A percentile compares a stretch with the other conserved stretches of the same genome.
phyloP scores from a whole-genome alignment of 2,113 vertebrate genomes.

The Mesoclemmys tuberculata region DNA sequence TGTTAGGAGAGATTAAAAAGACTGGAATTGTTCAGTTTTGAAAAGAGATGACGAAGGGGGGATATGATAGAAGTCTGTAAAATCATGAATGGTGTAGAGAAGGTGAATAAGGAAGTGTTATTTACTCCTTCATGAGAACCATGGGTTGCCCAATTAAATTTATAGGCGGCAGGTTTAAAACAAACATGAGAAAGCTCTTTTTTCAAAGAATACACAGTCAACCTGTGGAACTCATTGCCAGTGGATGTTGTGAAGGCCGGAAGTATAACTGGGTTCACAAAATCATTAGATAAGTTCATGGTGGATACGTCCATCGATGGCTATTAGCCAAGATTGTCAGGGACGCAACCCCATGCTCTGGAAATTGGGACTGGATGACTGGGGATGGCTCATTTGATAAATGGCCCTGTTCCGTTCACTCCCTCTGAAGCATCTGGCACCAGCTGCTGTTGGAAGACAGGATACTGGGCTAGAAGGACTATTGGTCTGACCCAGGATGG shows the following conservation, averaged over 20 bases:
- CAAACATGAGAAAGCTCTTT: not conserved
- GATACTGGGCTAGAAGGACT: not conserved
- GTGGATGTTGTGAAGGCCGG: not conserved
- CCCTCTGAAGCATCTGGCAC: not conserved
- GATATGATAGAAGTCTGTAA: not conserved
- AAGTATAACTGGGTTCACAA: not conserved
- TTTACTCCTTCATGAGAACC: too few relatives aligned
- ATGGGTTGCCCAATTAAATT: not conserved
- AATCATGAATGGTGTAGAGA: not conserved
- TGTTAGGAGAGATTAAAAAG: not conserved
- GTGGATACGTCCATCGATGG: too few relatives aligned
- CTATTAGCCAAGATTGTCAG: not conserved
- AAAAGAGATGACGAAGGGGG: not conserved
- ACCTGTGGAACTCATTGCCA: not conserved
- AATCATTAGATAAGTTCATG: not conserved
- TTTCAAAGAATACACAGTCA: too few relatives aligned
- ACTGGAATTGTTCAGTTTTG: not conserved
- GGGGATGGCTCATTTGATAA: not conserved
- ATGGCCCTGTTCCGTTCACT: not conserved
- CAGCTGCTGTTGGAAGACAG: not conserved
- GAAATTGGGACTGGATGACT: not conserved
- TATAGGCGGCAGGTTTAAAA: not conserved
- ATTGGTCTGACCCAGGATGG: not conserved
- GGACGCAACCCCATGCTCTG: not conserved
- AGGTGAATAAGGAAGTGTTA: too few relatives aligned